phyloP scores from a whole-genome alignment of 30 jellyfish, hydroid and myxozoan species.

The Chrysaora quinquecirrha region DNA sequence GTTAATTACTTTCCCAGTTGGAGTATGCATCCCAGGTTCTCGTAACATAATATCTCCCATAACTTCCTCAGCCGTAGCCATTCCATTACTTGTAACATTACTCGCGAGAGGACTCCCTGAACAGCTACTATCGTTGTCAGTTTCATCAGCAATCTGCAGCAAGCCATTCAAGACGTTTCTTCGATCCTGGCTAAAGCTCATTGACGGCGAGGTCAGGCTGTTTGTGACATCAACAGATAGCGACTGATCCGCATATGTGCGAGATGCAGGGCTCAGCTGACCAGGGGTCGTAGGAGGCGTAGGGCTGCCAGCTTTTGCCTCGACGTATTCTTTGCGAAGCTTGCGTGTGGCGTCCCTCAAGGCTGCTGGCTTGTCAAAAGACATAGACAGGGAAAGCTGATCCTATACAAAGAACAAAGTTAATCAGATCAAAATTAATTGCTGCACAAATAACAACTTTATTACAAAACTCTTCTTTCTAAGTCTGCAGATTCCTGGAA shows the following conservation, averaged over 20 bases:
- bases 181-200: slow-evolving; percentile 17
- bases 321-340: slow-evolving; percentile 24
- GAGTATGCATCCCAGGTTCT: slow-evolving; percentile 41
- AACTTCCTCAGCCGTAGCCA: slow-evolving; percentile 70
- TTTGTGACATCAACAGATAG: slow-evolving; percentile 32
- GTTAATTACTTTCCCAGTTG: slow-evolving; percentile 35
- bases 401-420: slow-evolving; percentile 45
- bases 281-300: slow-evolving; percentile 90
- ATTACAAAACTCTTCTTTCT: too few species aligned
- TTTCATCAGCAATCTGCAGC: slow-evolving; percentile 69
- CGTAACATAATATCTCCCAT: slow-evolving; percentile 62
- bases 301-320: slow-evolving; percentile 72
- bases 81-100: slow-evolving; percentile 44
- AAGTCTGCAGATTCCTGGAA: too few species aligned
- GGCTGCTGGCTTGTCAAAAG: slow-evolving; percentile 30
- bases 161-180: slow-evolving; percentile 43
- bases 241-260: slow-evolving; percentile 2
- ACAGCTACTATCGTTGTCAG: slow-evolving; percentile 31
- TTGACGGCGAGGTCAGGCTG: slow-evolving; percentile 40
- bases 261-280: slow-evolving; percentile 68
- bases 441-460: too few species aligned
- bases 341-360: slow-evolving; percentile 43
- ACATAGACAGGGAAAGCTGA: slow-evolving; percentile 39
- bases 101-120: slow-evolving; percentile 59
- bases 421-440: too few species aligned